phyloP scores from a whole-genome alignment of 1,140 invertebrate genomes.

The Anastrepha ludens region DNA sequence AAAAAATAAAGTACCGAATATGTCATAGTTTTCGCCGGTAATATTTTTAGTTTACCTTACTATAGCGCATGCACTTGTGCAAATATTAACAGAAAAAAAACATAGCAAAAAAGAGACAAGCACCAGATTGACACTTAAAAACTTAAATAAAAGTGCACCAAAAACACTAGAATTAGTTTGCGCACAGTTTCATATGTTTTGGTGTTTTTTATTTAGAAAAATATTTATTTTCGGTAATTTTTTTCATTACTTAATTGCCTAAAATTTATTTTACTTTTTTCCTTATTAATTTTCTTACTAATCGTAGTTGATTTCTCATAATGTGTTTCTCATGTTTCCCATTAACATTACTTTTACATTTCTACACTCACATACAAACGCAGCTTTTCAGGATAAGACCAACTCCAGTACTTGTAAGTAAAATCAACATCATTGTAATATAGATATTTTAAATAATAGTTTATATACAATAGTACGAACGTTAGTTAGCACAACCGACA shows the following conservation, averaged over 20 bases:
- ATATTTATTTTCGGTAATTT: neutral
- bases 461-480: neutral
- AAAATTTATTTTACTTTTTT: constrained; percentile 22
- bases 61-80: neutral
- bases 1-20: too few relatives aligned
- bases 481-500: neutral
- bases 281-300: neutral
- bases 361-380: constrained; percentile 57
- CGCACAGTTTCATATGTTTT: neutral
- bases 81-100: neutral
- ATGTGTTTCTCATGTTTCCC: constrained; percentile 56
- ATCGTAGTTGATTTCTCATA: constrained; percentile 43
- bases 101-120: too few relatives aligned
- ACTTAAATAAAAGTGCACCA: neutral
- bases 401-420: constrained; percentile 97
- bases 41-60: constrained; percentile 42
- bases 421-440: constrained; percentile 64
- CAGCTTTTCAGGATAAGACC: constrained; percentile 98
- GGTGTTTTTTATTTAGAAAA: neutral
- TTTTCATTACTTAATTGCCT: neutral
- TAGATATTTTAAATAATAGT: neutral
- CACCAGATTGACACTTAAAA: neutral
- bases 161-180: constrained; percentile 21
- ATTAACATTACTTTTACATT: constrained; percentile 64
- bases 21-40: constrained; percentile 14